Conservation (phyloP, 2,888 invertebrate genomes). For the Boloria selene region DNA sequence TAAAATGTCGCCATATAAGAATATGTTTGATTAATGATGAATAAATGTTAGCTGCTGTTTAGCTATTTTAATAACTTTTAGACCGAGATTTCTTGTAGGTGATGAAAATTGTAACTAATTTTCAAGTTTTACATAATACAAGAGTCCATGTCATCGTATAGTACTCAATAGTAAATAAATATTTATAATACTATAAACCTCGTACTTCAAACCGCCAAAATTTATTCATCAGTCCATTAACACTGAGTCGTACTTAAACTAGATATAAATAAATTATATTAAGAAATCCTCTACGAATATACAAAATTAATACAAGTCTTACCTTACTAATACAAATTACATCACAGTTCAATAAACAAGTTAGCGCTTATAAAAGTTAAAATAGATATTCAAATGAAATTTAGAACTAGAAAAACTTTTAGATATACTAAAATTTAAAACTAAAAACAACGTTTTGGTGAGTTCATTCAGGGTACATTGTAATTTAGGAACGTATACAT, state of each 20-base stretch:
- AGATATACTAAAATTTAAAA: slow-evolving; percentile 61
- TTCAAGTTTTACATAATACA: slow-evolving; percentile 7
- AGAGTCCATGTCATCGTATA: not conserved
- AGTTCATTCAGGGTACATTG: slow-evolving; percentile 63
- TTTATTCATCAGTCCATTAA: slow-evolving; percentile 53
- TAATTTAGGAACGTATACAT: slow-evolving; percentile 76
- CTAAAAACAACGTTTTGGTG: slow-evolving; percentile 70
- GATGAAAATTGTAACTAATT: not conserved
- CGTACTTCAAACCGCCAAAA: slow-evolving; percentile 42
- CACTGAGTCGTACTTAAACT: slow-evolving; percentile 64
- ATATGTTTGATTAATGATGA: slow-evolving; percentile 46
- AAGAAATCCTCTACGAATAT: slow-evolving; percentile 79
- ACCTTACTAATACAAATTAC: slow-evolving; percentile 80
- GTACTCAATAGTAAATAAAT: slow-evolving; percentile 21
- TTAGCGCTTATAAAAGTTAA: slow-evolving; percentile 67
- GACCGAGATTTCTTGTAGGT: slow-evolving; percentile 7
- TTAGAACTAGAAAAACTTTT: slow-evolving; percentile 55
- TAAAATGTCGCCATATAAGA: slow-evolving; percentile 45
- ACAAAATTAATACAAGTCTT: slow-evolving; percentile 81
- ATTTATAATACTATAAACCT: slow-evolving; percentile 5
- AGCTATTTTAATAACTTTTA: slow-evolving; percentile 22
- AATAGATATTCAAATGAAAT: slow-evolving; percentile 72
- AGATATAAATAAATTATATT: slow-evolving; percentile 80
- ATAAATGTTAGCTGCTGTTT: slow-evolving; percentile 50
- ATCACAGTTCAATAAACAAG: slow-evolving; percentile 82